Conservation (phyloP, 2,888 invertebrate genomes). For the Drosophila histrio region DNA sequence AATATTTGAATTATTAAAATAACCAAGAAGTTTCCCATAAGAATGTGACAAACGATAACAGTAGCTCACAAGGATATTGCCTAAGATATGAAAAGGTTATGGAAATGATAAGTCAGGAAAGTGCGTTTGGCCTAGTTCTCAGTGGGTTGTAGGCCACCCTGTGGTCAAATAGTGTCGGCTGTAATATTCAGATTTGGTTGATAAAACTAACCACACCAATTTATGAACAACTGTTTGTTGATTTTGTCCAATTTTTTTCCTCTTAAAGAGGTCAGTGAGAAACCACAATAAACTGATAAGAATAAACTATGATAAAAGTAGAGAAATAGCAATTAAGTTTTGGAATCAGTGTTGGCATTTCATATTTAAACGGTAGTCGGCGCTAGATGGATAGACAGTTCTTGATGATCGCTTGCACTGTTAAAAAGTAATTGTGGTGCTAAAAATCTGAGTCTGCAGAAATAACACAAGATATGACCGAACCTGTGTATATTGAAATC, state of each 20-base stretch:
- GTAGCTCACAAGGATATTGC: too few relatives aligned
- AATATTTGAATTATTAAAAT: too few relatives aligned
- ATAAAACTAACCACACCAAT: not conserved
- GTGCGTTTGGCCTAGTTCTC: too few relatives aligned
- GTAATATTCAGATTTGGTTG: not conserved
- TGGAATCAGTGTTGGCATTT: constrained; percentile 8
- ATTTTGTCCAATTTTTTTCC: not conserved
- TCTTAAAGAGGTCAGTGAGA: constrained; percentile 10
- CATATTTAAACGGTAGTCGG: constrained; percentile 27
- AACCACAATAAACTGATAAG: constrained; percentile 27
- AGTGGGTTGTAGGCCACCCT: too few relatives aligned
- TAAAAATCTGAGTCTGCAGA: too few relatives aligned
- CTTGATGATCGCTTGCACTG: constrained; percentile 9
- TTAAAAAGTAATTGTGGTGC: constrained; percentile 3
- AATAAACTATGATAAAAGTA: constrained; percentile 34
- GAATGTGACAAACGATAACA: too few relatives aligned
- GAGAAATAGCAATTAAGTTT: constrained; percentile 11
- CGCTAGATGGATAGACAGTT: constrained; percentile 30
- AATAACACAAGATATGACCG: too few relatives aligned
- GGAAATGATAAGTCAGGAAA: too few relatives aligned
- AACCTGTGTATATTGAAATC: too few relatives aligned
- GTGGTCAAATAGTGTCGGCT: not conserved
- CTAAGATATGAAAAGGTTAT: too few relatives aligned
- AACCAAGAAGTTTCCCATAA: too few relatives aligned
- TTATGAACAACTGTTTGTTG: not conserved